Evolutionary conservation across 2,888 invertebrate species (phyloP).

Genomic region (Arctia plantaginis): DNA sequence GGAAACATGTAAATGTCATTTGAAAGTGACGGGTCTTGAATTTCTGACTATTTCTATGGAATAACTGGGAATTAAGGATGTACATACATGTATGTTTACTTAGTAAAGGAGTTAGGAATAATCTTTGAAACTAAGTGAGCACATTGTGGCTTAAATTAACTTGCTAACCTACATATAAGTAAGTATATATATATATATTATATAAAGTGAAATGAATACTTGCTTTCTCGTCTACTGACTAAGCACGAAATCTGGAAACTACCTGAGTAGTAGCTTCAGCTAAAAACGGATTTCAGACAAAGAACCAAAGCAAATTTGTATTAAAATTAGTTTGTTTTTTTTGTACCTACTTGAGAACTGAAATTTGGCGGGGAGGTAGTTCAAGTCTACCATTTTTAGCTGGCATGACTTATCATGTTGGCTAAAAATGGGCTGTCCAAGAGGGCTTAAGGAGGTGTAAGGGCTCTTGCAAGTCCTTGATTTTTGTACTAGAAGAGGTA

Average conservation of each 20-base stretch:
- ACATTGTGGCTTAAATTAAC: not conserved
- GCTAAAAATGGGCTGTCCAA: not conserved
- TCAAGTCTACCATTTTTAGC: not conserved
- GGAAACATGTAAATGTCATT: conserved; percentile 78
- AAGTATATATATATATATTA: no score
- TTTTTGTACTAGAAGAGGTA: not conserved
- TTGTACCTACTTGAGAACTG: not conserved
- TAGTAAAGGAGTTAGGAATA: not conserved
- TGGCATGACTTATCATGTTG: not conserved
- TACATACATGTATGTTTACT: conserved; percentile 6
- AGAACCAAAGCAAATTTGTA: no score
- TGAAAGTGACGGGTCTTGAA: conserved; percentile 51
- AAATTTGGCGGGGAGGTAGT: not conserved
- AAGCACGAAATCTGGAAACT: not conserved
- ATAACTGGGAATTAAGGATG: conserved; percentile 11
- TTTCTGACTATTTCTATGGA: conserved; percentile 35
- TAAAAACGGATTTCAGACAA: not conserved
- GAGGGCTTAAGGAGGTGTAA: not conserved
- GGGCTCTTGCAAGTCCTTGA: not conserved
- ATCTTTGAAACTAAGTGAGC: not conserved
- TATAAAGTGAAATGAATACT: not conserved
- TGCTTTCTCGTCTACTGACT: not conserved
- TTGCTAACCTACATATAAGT: not conserved
- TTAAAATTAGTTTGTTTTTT: no score
- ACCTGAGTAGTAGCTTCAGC: not conserved